phyloP scores from a whole-genome alignment of 64 coral and sea anemone genomes.

The Porites lutea region DNA sequence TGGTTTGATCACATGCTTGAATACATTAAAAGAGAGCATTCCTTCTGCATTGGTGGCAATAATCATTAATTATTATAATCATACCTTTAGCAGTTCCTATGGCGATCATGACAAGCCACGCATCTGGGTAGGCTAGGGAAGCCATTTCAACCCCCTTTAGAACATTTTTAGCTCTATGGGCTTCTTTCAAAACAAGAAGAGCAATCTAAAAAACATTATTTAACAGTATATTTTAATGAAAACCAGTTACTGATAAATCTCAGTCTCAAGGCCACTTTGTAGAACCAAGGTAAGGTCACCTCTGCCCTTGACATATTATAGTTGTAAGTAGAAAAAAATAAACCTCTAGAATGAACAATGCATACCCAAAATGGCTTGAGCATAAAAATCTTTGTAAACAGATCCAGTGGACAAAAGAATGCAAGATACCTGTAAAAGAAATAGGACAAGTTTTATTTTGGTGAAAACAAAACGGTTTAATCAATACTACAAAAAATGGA shows the following conservation, averaged over 20 bases:
- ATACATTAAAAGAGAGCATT: too few species aligned
- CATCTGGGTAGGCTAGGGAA: constrained; percentile 31
- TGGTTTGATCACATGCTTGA: too few species aligned
- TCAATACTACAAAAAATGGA: too few species aligned
- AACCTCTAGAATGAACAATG: not conserved
- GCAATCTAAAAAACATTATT: constrained; percentile 15
- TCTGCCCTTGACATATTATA: not conserved
- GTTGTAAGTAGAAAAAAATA: not conserved
- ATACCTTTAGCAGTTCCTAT: constrained; percentile 75
- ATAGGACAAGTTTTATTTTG: not conserved
- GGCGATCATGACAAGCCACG: constrained; percentile 69
- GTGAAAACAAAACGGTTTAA: not conserved
- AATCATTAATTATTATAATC: too few species aligned
- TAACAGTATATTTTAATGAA: not conserved
- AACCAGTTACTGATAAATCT: too few species aligned
- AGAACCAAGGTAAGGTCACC: too few species aligned
- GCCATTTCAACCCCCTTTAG: constrained; percentile 76
- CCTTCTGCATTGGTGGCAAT: too few species aligned
- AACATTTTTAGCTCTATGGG: constrained; percentile 70
- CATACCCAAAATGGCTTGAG: constrained; percentile 77
- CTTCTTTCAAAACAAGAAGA: constrained; percentile 73
- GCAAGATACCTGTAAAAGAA: constrained; percentile 69
- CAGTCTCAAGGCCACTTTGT: too few species aligned
- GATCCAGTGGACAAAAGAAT: constrained; percentile 80
- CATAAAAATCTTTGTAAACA: constrained; percentile 70